Evolutionary conservation across 1,140 invertebrate species (phyloP).

Genomic region (Teleopsis dalmanni): DNA sequence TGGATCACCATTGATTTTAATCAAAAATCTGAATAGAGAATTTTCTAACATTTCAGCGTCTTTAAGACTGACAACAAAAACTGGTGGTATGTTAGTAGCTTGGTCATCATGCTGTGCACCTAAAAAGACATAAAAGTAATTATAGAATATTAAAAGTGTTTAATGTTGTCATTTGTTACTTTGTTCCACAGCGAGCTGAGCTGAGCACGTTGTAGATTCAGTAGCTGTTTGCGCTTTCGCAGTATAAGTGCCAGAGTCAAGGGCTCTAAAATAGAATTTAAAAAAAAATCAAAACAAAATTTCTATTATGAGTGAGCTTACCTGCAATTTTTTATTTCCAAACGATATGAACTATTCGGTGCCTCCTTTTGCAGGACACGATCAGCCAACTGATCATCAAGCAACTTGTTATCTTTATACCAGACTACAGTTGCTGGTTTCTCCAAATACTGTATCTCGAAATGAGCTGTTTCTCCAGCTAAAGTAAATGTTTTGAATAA

Average conservation of each 20-base stretch:
- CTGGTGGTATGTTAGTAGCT: conserved; percentile 63
- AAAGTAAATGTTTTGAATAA: neutral
- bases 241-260: conserved; percentile 85
- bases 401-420: conserved; percentile 81
- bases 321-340: conserved; percentile 73
- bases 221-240: conserved; percentile 77
- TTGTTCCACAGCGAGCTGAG: conserved; percentile 75
- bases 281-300: neutral
- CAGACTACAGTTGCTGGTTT: conserved; percentile 62
- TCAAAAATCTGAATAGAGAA: conserved; percentile 81
- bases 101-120: conserved; percentile 53
- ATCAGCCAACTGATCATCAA: conserved; percentile 70
- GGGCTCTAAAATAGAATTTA: conserved; percentile 46
- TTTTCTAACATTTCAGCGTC: conserved; percentile 81
- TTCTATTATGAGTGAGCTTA: conserved; percentile 9
- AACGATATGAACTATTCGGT: conserved; percentile 52
- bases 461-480: conserved; percentile 79
- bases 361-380: conserved; percentile 56
- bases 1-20: conserved; percentile 80
- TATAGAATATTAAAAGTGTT: neutral
- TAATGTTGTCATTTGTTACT: conserved; percentile 51
- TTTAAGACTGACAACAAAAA: conserved; percentile 74
- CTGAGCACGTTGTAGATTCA: conserved; percentile 73
- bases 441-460: conserved; percentile 69
- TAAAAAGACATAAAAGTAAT: conserved; percentile 11